Base-by-base conservation (phyloP, 1,140 invertebrate genomes). In the Bombyx mandarina region DNA sequence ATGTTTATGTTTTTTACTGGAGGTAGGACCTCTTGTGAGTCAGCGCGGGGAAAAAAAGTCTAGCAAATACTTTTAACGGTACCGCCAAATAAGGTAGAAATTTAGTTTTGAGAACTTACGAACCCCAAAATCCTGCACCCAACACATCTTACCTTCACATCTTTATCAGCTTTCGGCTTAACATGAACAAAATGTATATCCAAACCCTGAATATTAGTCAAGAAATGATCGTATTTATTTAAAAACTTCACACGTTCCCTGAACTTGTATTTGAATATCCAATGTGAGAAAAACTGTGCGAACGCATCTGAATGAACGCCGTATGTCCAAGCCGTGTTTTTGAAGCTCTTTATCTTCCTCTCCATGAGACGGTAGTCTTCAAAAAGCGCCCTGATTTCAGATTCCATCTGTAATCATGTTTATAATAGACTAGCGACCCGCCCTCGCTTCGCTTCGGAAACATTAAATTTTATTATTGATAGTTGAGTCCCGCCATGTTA, bases 191-290 rank as follows among this genome's bases (percentile, higher is more conserved):
- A 94, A 71, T 95, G 93, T 26, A 94, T 90, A 58, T 93, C 89
- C 56, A 95, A 70, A 9, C 94, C 94, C 86, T 88, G 90, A 67
- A 94, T 87, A 52, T 91, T 90, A 0, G 92, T 92, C 44, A 88
- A 91, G 67, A 90, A 96, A 51, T 96, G 94, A 0, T 93, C 90
- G 66, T 91, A 93, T 57, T 90, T 86, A 67, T 96, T 97, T 1
- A 97, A 73, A 43, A 89, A 87, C 6, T 78, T 79, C 71, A 93
- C 91, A 35, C 93, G 82, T 56, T 93, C 71, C 12, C 70, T 79
- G 91, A 94, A 95, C 54, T 93, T 89, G 69, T 94, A 97, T 52
- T 93, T 89, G 6, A 89, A 91, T 45, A 80, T 83, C 95, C 95
- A 96, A 73, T 94, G 91, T 0, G 92, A 79, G 1, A 93, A 67